These are phyloP conservation scores for Arctopsyche grandis DNA, from an alignment of 1,140 invertebrate genomes.

Conservation along the genomic window DNA sequence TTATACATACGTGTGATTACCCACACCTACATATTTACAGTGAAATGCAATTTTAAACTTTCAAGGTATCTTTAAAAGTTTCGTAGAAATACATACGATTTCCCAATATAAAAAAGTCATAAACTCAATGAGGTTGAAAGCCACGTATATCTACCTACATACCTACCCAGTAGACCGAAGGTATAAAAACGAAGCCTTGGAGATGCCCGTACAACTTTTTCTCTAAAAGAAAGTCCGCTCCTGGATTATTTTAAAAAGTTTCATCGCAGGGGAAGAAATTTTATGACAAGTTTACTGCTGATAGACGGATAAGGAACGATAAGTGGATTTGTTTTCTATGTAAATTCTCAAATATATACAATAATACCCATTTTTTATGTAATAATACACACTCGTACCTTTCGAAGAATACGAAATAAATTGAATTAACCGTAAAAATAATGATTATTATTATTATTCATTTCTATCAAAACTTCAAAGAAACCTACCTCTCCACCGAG, in stretches of 20 bases:
- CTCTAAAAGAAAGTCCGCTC: constrained; percentile 47
- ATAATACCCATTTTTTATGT: constrained; percentile 37
- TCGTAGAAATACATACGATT: constrained; percentile 6
- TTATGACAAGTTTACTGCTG: constrained; percentile 55
- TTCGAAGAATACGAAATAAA: constrained; percentile 35
- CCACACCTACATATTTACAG: background rate
- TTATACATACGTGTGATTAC: too few species aligned
- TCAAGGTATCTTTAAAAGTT: constrained; percentile 15
- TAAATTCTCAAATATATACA: constrained; percentile 47
- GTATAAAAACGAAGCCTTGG: constrained; percentile 33
- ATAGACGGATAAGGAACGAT: constrained; percentile 54
- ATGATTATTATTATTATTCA: background rate
- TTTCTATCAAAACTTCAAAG: background rate
- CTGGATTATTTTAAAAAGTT: constrained; percentile 52
- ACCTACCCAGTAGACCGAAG: background rate
- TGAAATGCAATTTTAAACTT: constrained; percentile 31
- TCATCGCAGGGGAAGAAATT: constrained; percentile 44
- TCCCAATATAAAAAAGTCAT: constrained; percentile 40
- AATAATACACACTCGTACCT: too few species aligned
- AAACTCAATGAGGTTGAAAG: constrained; percentile 53
- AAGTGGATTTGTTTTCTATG: constrained; percentile 55
- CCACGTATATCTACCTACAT: constrained; percentile 45
- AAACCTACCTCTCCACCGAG: too few species aligned
- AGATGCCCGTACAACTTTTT: constrained; percentile 29
- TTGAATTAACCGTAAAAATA: background rate